phyloP scores from a whole-genome alignment of 2,888 invertebrate species.

The Frankliniella fusca region DNA sequence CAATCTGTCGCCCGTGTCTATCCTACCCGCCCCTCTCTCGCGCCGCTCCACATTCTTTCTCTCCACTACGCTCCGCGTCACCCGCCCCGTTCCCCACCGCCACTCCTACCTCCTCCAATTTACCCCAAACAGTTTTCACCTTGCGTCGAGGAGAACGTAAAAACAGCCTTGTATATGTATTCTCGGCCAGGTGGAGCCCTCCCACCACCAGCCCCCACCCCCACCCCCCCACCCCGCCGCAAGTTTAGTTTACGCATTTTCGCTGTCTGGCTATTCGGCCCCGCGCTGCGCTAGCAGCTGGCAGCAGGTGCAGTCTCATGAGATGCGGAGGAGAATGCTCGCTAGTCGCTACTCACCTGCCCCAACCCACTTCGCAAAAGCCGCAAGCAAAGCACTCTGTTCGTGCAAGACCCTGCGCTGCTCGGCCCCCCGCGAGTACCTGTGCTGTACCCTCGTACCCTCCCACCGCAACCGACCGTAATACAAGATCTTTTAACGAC shows the following conservation, averaged over 20 bases:
- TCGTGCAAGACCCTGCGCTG: conserved; percentile 33
- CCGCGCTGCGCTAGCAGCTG: no score
- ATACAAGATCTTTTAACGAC: no score
- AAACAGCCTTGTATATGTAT: neutral
- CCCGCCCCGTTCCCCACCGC: neutral
- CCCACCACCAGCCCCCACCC: no score
- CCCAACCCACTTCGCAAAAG: neutral
- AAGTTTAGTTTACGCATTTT: no score
- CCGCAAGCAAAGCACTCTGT: no score
- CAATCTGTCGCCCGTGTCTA: conserved; percentile 7
- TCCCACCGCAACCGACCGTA: no score
- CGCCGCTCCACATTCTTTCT: neutral
- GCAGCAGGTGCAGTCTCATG: neutral
- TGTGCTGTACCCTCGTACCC: no score
- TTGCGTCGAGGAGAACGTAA: neutral
- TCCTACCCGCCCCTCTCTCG: neutral
- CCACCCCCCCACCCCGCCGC: no score
- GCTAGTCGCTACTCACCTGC: neutral
- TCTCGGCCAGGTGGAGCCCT: neutral
- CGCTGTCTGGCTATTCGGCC: neutral
- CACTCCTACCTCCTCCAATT: no score
- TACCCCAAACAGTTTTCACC: neutral
- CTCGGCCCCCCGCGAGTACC: conserved; percentile 47
- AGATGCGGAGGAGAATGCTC: no score
- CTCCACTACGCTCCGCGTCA: neutral